phyloP scores from a whole-genome alignment of 2,888 invertebrate genomes.

The Holacanthella duospinosa region DNA sequence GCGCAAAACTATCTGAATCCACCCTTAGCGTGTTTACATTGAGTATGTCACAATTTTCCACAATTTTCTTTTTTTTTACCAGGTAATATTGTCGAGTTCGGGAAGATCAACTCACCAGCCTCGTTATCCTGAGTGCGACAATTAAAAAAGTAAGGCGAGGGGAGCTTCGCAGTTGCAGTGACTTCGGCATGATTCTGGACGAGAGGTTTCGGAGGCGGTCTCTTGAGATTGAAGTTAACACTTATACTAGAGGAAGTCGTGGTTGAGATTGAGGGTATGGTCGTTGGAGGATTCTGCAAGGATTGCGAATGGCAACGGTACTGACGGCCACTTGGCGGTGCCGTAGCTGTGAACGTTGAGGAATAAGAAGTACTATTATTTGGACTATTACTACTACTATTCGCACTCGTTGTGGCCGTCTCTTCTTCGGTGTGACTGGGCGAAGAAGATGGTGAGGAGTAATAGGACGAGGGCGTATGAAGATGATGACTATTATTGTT shows the following conservation, averaged over 20 bases:
- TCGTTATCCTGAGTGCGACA: not conserved
- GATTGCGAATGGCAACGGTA: not conserved
- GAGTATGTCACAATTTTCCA: too few relatives aligned
- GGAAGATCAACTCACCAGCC: not conserved
- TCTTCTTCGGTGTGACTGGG: conserved; percentile 5
- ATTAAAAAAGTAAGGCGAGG: conserved; percentile 5
- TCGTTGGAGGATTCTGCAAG: not conserved
- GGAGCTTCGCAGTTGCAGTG: not conserved
- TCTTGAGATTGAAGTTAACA: not conserved
- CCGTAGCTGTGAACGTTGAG: not conserved
- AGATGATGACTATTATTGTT: conserved; percentile 1
- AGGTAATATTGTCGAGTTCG: too few relatives aligned
- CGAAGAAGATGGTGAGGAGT: not conserved
- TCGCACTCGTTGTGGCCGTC: not conserved
- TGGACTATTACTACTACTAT: not conserved
- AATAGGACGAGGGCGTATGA: not conserved
- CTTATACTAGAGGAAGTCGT: not conserved
- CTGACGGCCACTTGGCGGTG: not conserved
- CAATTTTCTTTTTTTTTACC: too few relatives aligned
- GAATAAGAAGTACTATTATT: conserved; percentile 3
- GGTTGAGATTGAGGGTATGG: not conserved
- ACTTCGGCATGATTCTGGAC: conserved; percentile 1
- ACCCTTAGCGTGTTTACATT: too few relatives aligned
- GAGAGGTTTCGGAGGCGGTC: not conserved
- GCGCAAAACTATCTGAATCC: too few relatives aligned